phyloP scores from a whole-genome alignment of 2,888 invertebrate species.

The Azorinus chamasolen region DNA sequence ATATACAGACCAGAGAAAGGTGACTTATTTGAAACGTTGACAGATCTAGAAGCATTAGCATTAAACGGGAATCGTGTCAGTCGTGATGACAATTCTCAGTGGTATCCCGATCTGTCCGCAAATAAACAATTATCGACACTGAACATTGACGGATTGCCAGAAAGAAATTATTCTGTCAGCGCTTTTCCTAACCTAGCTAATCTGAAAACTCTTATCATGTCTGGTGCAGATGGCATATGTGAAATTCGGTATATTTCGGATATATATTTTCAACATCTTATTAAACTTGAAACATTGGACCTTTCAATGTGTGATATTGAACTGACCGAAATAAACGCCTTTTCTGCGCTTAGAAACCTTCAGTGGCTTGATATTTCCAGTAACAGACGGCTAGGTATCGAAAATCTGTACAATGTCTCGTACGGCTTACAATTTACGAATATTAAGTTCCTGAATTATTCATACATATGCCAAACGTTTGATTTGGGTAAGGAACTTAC shows the following conservation, averaged over 20 bases:
- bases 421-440: constrained; percentile 1
- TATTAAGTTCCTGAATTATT: constrained; percentile 10
- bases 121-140: not conserved
- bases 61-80: constrained; percentile 2
- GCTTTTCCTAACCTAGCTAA: not conserved
- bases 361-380: constrained; percentile 3
- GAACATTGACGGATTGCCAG: not conserved
- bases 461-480: not conserved
- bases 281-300: not conserved
- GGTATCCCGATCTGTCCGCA: not conserved
- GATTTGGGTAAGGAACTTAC: not conserved
- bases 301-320: not conserved
- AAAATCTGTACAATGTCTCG: not conserved
- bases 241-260: not conserved
- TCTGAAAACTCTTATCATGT: not conserved
- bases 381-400: not conserved
- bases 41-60: not conserved
- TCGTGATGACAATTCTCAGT: not conserved
- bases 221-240: not conserved
- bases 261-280: not conserved
- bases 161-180: not conserved
- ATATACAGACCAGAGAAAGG: not conserved
- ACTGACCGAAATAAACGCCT: not conserved
- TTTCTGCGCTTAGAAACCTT: not conserved
- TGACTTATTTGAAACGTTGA: not conserved